These are phyloP conservation scores for Wasmannia auropunctata DNA, from an alignment of 1,140 invertebrate species.

Conservation along the genomic window DNA sequence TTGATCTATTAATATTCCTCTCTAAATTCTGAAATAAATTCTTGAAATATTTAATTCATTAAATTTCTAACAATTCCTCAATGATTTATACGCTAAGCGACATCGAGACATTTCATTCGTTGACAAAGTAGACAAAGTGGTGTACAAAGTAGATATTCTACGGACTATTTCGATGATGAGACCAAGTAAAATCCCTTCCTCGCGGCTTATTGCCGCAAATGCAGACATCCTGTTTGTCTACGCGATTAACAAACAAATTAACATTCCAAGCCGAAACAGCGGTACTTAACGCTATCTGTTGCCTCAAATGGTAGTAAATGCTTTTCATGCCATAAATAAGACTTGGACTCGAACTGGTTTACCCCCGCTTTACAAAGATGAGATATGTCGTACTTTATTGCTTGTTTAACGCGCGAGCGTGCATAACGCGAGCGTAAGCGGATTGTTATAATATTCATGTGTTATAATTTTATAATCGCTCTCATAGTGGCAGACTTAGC, in stretches of 20 bases:
- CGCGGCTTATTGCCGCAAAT: not conserved
- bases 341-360: conserved; percentile 12
- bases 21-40: not conserved
- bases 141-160: not conserved
- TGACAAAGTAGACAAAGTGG: no score
- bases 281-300: conserved; percentile 7
- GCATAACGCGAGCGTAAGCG: not conserved
- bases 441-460: conserved; percentile 12
- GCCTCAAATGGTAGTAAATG: conserved; percentile 27
- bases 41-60: not conserved
- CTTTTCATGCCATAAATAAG: conserved; percentile 28
- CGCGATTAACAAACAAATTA: conserved; percentile 18
- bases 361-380: not conserved
- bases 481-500: not conserved
- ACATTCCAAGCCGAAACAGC: conserved; percentile 25
- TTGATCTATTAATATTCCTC: not conserved
- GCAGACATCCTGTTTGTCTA: conserved; percentile 18
- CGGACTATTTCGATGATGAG: not conserved
- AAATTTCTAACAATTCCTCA: not conserved
- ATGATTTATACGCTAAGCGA: not conserved
- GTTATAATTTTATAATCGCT: conserved; percentile 36
- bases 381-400: conserved; percentile 36
- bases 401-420: conserved; percentile 16
- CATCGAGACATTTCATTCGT: not conserved
- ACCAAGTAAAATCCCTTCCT: not conserved